Conservation (phyloP, 2,113 vertebrate species). For the Albula goreensis region DNA sequence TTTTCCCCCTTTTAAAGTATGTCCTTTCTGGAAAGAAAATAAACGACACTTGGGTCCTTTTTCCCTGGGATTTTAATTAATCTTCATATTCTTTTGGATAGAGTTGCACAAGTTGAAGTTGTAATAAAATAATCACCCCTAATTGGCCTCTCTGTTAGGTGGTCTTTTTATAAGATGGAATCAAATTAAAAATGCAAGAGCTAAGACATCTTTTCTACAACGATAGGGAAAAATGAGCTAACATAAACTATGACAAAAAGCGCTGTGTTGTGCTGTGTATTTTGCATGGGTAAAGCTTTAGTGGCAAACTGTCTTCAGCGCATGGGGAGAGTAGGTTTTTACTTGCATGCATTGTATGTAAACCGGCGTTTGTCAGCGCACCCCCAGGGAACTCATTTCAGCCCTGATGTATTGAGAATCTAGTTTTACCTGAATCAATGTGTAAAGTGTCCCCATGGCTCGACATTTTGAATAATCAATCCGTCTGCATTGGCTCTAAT, state of each 20-base stretch:
- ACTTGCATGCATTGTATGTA: slow-evolving; percentile 30
- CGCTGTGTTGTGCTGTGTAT: neutral
- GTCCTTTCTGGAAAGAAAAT: slow-evolving; percentile 62
- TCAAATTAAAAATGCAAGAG: slow-evolving; percentile 16
- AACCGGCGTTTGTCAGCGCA: slow-evolving; percentile 34
- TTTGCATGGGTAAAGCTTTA: slow-evolving; percentile 1
- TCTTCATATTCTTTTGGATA: slow-evolving; percentile 48
- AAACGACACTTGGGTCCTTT: slow-evolving; percentile 43
- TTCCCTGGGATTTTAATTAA: slow-evolving; percentile 52
- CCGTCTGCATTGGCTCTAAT: slow-evolving; percentile 82
- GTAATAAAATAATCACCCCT: slow-evolving; percentile 30
- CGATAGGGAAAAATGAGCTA: slow-evolving; percentile 14
- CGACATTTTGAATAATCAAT: slow-evolving; percentile 88
- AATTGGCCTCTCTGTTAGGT: slow-evolving; percentile 37
- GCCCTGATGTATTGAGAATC: slow-evolving; percentile 68
- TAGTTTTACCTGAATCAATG: slow-evolving; percentile 82
- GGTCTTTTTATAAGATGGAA: slow-evolving; percentile 31
- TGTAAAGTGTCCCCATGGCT: slow-evolving; percentile 81
- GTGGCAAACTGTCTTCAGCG: slow-evolving; percentile 5
- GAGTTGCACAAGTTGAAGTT: slow-evolving; percentile 11
- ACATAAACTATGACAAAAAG: slow-evolving; percentile 16
- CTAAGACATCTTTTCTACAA: slow-evolving; percentile 3
- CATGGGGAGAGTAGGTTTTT: neutral
- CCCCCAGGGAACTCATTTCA: slow-evolving; percentile 65
- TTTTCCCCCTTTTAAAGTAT: slow-evolving; percentile 53